A percentile compares a stretch with the other conserved stretches of the same genome.
Evolutionary conservation across 2,797 vertebrate genomes (phyloP).

Genomic region (Notolepis coatsorum): DNA sequence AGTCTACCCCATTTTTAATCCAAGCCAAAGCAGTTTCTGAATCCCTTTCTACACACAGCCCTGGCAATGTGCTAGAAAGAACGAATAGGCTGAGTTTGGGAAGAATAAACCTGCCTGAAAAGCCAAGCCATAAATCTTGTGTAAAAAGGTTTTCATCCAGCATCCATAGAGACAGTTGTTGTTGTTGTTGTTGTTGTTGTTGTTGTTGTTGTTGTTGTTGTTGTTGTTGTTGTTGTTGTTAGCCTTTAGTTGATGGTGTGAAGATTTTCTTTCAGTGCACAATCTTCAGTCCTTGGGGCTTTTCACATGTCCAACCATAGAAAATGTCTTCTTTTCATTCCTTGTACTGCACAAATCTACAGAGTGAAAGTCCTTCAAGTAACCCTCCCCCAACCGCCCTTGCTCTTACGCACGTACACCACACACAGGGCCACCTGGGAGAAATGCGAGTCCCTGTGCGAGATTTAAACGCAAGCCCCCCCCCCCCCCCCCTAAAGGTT

Average conservation of each 20-base stretch:
- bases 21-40: too few species aligned
- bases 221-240: too few species aligned
- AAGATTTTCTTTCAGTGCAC: constrained; percentile 34
- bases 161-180: constrained; percentile 54
- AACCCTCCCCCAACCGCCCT: neutral
- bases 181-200: too few species aligned
- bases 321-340: constrained; percentile 49
- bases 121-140: constrained; percentile 10
- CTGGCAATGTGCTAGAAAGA: too few species aligned
- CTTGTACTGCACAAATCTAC: neutral
- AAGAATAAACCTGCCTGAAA: neutral
- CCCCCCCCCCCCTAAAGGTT: too few species aligned
- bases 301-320: constrained; percentile 43
- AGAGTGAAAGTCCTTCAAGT: constrained; percentile 40
- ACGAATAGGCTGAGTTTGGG: neutral
- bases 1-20: too few species aligned
- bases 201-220: too few species aligned
- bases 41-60: too few species aligned
- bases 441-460: too few species aligned
- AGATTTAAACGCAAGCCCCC: too few species aligned
- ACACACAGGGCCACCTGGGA: too few species aligned
- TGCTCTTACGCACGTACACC: too few species aligned
- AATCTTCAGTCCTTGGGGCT: constrained; percentile 56
- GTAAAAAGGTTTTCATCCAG: constrained; percentile 46
- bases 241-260: constrained; percentile 53